Conservation (phyloP, 2,113 vertebrate genomes). For the Nothobranchius kuhntae region DNA sequence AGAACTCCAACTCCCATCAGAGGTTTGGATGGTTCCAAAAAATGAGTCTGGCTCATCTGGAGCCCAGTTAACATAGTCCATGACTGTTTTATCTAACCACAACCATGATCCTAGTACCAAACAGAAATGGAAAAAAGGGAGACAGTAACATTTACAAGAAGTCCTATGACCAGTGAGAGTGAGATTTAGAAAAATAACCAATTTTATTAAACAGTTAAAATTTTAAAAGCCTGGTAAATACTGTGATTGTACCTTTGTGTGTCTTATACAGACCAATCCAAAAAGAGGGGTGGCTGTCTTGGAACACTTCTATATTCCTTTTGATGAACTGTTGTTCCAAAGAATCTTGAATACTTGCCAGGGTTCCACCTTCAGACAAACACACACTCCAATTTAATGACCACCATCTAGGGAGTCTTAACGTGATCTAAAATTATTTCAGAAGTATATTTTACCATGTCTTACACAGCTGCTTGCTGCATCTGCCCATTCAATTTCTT, state of each 20-base stretch:
- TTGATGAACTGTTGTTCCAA: conserved; percentile 83
- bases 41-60: conserved; percentile 68
- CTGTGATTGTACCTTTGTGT: conserved; percentile 53
- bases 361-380: conserved; percentile 56
- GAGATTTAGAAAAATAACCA: no score
- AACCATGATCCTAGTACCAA: conserved; percentile 79
- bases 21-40: conserved; percentile 66
- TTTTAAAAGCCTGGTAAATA: background rate
- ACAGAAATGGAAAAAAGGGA: conserved; percentile 2
- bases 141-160: background rate
- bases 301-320: conserved; percentile 70
- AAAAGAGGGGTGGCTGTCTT: conserved; percentile 64
- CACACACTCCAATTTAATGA: no score
- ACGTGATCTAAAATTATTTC: background rate
- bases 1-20: conserved; percentile 83
- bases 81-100: conserved; percentile 83
- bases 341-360: conserved; percentile 84
- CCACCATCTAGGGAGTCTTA: background rate
- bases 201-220: no score
- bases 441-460: conserved; percentile 73
- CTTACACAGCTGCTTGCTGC: conserved; percentile 85
- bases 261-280: conserved; percentile 73
- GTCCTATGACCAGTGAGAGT: no score
- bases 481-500: conserved; percentile 83
- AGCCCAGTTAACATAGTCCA: conserved; percentile 90